These are phyloP conservation scores for Ooceraea biroi DNA, from an alignment of 1,140 invertebrate genomes.

Conservation along the genomic window DNA sequence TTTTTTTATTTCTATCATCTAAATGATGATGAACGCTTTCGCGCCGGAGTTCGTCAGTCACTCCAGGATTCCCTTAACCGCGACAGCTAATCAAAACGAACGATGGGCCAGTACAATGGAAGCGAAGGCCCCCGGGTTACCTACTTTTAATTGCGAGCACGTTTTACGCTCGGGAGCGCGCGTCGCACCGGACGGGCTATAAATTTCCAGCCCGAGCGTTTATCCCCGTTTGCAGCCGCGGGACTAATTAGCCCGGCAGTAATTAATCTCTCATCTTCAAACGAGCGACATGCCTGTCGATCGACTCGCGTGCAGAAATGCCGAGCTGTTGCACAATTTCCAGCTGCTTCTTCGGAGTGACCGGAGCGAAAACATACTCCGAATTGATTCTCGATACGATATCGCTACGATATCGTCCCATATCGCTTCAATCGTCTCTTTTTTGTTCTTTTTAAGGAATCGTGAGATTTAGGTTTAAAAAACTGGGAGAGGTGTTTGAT, in stretches of 20 bases:
- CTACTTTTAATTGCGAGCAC: conserved; percentile 61
- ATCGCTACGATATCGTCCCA: background rate
- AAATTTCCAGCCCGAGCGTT: conserved; percentile 32
- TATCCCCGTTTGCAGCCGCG: conserved; percentile 37
- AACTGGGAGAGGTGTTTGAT: background rate
- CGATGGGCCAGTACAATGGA: conserved; percentile 43
- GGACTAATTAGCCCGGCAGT: conserved; percentile 58
- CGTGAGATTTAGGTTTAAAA: background rate
- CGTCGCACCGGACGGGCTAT: conserved; percentile 38
- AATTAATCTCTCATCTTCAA: conserved; percentile 57
- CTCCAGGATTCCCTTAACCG: too few relatives aligned
- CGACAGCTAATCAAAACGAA: conserved; percentile 47
- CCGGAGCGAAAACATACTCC: background rate
- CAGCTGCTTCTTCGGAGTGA: background rate
- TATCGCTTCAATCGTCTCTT: background rate
- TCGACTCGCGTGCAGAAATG: background rate
- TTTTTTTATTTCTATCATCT: too few relatives aligned
- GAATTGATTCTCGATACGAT: background rate
- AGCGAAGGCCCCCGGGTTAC: conserved; percentile 47
- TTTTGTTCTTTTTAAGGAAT: too few relatives aligned
- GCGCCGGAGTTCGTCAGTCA: too few relatives aligned
- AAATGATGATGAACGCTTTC: too few relatives aligned
- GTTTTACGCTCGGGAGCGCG: conserved; percentile 53
- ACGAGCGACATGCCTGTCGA: conserved; percentile 32
- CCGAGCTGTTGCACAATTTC: background rate